Evolutionary conservation across 2,888 invertebrate species (phyloP).

Genomic region (Anagyrus pseudococci): DNA sequence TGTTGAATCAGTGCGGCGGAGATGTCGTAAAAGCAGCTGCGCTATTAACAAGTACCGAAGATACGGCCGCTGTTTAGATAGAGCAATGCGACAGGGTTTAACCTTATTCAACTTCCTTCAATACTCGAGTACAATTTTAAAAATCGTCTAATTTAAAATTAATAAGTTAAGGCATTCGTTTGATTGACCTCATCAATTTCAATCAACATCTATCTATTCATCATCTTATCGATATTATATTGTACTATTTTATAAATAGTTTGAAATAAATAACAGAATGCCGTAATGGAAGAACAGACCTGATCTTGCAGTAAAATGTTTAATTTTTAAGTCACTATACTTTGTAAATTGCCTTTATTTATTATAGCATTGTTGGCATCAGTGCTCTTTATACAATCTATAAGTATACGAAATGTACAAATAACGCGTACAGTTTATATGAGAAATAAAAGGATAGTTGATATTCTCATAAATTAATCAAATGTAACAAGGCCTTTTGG

Average conservation of each 20-base stretch:
- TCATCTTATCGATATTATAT: no score
- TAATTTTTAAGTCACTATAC: background rate
- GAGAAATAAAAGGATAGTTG: background rate
- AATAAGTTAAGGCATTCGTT: no score
- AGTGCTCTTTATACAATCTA: slow-evolving; percentile 14
- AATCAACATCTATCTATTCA: no score
- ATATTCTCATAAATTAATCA: no score
- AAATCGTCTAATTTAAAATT: no score
- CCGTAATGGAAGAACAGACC: no score
- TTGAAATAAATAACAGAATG: no score
- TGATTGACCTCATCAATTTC: no score
- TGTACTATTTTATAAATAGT: no score
- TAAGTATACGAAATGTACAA: slow-evolving; percentile 28
- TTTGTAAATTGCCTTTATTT: slow-evolving; percentile 22
- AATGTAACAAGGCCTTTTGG: slow-evolving; percentile 16
- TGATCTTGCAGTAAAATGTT: background rate
- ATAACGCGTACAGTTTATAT: slow-evolving; percentile 30
- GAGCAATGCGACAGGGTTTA: background rate
- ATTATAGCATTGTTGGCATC: slow-evolving; percentile 21
- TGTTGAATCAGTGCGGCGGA: slow-evolving; percentile 57
- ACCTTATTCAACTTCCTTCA: no score
- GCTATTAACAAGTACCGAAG: slow-evolving; percentile 54
- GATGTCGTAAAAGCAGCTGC: slow-evolving; percentile 60
- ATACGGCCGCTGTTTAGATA: slow-evolving; percentile 56
- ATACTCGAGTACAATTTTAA: no score